A percentile compares a stretch with the other conserved stretches of the same genome.
phyloP scores from a whole-genome alignment of 2,888 invertebrate genomes.

The Hypomecis punctinalis region DNA sequence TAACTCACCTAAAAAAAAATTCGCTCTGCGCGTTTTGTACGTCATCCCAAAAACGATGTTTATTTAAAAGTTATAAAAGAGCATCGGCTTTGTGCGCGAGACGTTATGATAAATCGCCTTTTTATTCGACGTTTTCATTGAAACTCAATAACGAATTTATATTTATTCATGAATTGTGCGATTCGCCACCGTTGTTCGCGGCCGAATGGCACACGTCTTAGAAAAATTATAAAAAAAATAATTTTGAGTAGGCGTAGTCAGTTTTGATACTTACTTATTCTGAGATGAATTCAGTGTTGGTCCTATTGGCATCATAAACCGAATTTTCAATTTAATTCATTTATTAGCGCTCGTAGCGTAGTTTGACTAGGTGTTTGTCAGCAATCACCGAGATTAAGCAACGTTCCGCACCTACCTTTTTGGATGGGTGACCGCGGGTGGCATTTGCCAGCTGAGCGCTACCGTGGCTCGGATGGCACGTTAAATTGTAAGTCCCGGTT shows the following conservation, averaged over 20 bases:
- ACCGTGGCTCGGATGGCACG: too few relatives aligned
- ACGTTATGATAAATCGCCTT: constrained; percentile 81
- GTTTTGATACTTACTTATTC: constrained; percentile 16
- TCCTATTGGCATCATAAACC: too few relatives aligned
- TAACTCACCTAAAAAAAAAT: constrained; percentile 55
- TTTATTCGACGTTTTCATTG: constrained; percentile 80
- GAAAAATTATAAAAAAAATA: constrained; percentile 43
- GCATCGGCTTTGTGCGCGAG: constrained; percentile 61
- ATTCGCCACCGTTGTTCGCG: constrained; percentile 82
- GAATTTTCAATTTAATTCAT: too few relatives aligned
- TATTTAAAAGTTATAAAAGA: constrained; percentile 83
- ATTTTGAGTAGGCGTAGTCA: background rate
- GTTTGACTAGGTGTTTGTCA: too few relatives aligned
- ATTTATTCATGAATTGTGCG: constrained; percentile 81
- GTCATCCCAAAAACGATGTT: constrained; percentile 80
- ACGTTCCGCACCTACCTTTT: too few relatives aligned
- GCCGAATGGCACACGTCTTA: constrained; percentile 66
- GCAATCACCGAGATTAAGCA: too few relatives aligned
- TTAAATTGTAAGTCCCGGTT: too few relatives aligned
- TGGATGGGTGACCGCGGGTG: too few relatives aligned
- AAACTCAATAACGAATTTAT: constrained; percentile 80
- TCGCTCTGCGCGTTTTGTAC: constrained; percentile 75
- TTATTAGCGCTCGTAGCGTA: too few relatives aligned
- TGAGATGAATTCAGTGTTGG: too few relatives aligned
- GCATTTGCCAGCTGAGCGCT: too few relatives aligned